Conservation (phyloP, 2,888 invertebrate species). For the Trissoscelio sp. region DNA sequence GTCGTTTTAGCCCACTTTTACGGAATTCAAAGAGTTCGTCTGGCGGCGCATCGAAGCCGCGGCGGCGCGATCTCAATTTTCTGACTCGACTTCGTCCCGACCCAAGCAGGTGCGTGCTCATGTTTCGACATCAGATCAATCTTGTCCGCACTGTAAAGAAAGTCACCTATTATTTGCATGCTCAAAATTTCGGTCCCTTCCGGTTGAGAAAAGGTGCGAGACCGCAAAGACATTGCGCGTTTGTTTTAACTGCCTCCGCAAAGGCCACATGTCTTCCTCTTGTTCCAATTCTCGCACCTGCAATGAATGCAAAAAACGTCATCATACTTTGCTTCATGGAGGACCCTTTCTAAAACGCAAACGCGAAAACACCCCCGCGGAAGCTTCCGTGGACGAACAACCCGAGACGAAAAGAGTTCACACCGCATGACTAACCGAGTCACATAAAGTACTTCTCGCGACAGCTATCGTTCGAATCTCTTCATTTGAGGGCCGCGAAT, state of each 20-base stretch:
- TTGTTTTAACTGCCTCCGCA: too few relatives aligned
- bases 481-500: neutral
- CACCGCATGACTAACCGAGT: neutral
- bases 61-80: too few relatives aligned
- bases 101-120: too few relatives aligned
- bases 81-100: too few relatives aligned
- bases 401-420: neutral
- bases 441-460: neutral
- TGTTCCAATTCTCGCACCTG: neutral
- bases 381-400: neutral
- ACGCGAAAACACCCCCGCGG: neutral
- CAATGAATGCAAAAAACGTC: neutral
- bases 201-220: too few relatives aligned
- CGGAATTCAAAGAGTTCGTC: too few relatives aligned
- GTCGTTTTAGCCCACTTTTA: neutral
- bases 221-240: neutral
- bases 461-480: neutral
- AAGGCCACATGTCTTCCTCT: neutral
- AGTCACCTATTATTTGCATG: too few relatives aligned
- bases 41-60: too few relatives aligned
- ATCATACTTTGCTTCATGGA: neutral
- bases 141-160: too few relatives aligned
- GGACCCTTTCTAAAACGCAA: neutral
- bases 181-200: too few relatives aligned
- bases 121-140: too few relatives aligned